Conservation (phyloP, 2,797 vertebrate genomes). For the Labeo calbasu region DNA sequence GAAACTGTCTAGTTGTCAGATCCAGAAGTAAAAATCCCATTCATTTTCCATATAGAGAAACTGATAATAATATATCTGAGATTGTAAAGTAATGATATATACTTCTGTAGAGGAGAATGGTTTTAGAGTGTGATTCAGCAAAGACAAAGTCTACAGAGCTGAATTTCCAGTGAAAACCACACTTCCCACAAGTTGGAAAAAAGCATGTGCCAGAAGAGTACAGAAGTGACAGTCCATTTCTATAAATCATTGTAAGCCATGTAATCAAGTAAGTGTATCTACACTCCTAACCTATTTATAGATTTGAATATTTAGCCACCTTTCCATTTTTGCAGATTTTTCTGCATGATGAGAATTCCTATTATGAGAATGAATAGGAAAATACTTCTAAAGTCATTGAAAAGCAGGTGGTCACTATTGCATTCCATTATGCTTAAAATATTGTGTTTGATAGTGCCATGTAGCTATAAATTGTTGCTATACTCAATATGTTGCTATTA, state of each 20-base stretch:
- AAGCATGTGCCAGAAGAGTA: too few relatives aligned
- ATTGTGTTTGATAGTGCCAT: not conserved
- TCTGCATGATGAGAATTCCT: not conserved
- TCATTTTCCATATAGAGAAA: not conserved
- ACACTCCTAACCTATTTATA: not conserved
- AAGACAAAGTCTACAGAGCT: not conserved
- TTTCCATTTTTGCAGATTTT: conserved; percentile 1
- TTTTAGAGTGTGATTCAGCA: not conserved
- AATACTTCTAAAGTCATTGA: not conserved
- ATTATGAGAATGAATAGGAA: not conserved
- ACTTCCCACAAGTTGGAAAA: too few relatives aligned
- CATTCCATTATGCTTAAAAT: not conserved
- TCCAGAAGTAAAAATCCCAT: not conserved
- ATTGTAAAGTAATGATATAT: not conserved
- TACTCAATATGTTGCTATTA: not conserved
- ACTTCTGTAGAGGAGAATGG: not conserved
- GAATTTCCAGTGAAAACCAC: too few relatives aligned
- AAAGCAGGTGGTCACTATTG: not conserved
- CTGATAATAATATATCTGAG: not conserved
- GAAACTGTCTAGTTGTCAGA: not conserved
- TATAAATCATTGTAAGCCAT: not conserved
- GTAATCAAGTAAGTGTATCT: not conserved
- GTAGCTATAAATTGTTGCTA: not conserved
- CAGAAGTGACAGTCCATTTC: not conserved
- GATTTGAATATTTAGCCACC: not conserved